A percentile compares a stretch with the other conserved stretches of the same genome.
phyloP scores from a whole-genome alignment of 2,113 vertebrate genomes.

The Dunckerocampus dactyliophorus region DNA sequence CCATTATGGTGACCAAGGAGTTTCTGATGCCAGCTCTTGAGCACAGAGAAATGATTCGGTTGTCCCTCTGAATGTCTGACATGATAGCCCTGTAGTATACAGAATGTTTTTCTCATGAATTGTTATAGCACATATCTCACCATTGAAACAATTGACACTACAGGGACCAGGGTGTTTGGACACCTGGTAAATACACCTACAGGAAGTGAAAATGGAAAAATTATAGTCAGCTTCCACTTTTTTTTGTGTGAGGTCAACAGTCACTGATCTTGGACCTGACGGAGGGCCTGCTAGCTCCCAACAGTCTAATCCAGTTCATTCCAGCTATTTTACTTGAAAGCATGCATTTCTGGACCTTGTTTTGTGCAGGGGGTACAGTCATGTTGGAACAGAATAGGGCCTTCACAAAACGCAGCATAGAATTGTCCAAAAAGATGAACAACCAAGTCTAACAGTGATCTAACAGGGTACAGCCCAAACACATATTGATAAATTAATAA shows the following conservation, averaged over 20 bases:
- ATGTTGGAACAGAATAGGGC: too few species aligned
- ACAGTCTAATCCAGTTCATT: too few species aligned
- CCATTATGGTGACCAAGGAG: constrained; percentile 83
- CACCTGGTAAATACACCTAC: not conserved
- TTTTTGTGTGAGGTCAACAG: not conserved
- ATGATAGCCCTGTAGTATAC: constrained; percentile 81
- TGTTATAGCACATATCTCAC: not conserved
- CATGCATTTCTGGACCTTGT: too few species aligned
- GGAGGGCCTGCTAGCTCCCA: too few species aligned
- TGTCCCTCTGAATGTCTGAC: constrained; percentile 87
- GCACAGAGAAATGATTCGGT: constrained; percentile 83
- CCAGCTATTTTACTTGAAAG: too few species aligned
- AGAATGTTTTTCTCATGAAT: not conserved
- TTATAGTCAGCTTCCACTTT: not conserved
- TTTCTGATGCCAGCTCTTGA: constrained; percentile 83
- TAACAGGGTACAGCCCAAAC: too few species aligned
- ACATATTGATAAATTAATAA: too few species aligned
- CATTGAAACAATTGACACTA: not conserved
- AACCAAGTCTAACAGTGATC: too few species aligned
- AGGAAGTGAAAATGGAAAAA: not conserved
- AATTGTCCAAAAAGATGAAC: too few species aligned
- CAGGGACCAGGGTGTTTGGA: not conserved
- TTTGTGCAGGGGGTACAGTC: too few species aligned
- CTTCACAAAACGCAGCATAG: too few species aligned
- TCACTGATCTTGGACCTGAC: not conserved